Evolutionary conservation across 1,140 invertebrate genomes (phyloP).

Genomic region (Trichogramma pretiosum): DNA sequence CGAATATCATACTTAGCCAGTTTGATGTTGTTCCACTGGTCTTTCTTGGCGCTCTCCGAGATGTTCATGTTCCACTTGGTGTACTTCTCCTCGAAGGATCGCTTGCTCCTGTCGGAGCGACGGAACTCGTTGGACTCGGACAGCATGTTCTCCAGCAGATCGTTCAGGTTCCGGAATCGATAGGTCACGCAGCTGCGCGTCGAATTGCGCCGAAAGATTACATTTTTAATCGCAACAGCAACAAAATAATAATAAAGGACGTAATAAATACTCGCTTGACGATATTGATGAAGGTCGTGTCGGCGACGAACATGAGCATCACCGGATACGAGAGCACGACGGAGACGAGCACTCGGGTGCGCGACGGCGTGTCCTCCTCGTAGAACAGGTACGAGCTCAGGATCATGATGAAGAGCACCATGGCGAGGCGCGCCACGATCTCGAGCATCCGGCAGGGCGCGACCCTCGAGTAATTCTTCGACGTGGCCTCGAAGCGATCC

Average conservation of each 20-base stretch:
- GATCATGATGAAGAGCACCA: not conserved
- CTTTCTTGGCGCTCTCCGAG: not conserved
- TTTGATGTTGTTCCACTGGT: not conserved
- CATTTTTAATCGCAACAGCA: not conserved
- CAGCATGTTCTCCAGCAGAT: not conserved
- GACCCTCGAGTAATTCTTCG: conserved; percentile 7
- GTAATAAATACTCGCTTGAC: conserved; percentile 16
- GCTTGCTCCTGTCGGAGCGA: conserved; percentile 6
- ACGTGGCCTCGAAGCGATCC: conserved; percentile 10
- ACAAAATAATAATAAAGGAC: not conserved
- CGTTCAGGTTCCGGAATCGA: not conserved
- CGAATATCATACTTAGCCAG: conserved; percentile 5
- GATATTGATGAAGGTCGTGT: conserved; percentile 19
- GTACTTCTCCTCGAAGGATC: not conserved
- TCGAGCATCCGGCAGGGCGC: conserved; percentile 9
- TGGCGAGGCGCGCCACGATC: not conserved
- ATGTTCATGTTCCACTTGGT: not conserved
- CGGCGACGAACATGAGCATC: conserved; percentile 1
- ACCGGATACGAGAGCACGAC: conserved; percentile 1
- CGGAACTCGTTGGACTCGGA: conserved; percentile 2
- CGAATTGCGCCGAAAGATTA: not conserved
- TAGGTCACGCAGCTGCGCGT: not conserved
- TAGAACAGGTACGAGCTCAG: not conserved
- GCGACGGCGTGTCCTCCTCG: not conserved
- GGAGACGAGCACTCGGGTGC: not conserved